Evolutionary conservation across 2,113 vertebrate genomes (phyloP).

Genomic region (Mionectes macconnelli): DNA sequence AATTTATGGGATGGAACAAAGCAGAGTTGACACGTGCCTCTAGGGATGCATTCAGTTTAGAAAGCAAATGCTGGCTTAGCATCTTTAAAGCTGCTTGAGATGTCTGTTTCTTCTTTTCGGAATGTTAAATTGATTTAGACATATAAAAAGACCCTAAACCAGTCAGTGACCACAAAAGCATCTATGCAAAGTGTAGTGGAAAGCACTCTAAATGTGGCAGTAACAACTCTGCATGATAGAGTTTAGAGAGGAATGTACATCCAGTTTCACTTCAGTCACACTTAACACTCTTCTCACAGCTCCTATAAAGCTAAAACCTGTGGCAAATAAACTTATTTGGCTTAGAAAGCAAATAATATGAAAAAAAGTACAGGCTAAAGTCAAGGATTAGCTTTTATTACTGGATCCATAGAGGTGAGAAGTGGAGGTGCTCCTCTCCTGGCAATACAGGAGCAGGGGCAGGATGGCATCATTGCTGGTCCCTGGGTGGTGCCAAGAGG

Average conservation of each 20-base stretch:
- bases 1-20: conserved; percentile 60
- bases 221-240: background rate
- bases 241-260: background rate
- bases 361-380: background rate
- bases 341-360: background rate
- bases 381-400: background rate
- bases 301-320: background rate
- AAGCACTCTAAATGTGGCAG: background rate
- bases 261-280: background rate
- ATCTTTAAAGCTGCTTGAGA: conserved; percentile 28
- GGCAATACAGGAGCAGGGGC: background rate
- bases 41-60: conserved; percentile 1
- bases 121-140: conserved; percentile 10
- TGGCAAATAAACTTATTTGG: background rate
- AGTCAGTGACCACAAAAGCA: background rate
- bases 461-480: background rate
- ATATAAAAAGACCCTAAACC: conserved; percentile 9
- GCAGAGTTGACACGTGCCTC: conserved; percentile 9
- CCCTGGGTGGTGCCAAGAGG: background rate
- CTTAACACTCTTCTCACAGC: background rate
- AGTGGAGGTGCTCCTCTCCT: background rate
- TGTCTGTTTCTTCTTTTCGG: conserved; percentile 15
- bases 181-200: background rate
- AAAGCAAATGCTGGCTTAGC: conserved; percentile 29
- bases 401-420: background rate